These are phyloP conservation scores for Penaeus vannamei DNA, from an alignment of 1,140 invertebrate species.

Conservation along the genomic window DNA sequence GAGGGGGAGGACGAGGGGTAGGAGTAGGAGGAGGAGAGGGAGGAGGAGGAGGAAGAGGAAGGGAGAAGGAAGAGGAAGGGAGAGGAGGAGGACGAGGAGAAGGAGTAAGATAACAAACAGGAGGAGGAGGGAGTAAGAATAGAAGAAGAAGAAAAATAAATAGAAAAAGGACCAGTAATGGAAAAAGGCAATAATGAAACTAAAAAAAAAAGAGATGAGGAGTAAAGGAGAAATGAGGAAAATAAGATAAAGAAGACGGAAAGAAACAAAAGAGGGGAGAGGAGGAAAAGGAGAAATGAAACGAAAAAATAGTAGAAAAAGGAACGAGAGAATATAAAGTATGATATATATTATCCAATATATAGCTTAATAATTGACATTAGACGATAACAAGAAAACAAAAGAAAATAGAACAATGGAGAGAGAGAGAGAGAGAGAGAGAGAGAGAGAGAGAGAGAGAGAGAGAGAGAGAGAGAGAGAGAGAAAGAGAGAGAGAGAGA, in stretches of 20 bases:
- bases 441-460: too few species aligned
- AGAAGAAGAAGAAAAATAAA: neutral
- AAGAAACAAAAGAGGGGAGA: neutral
- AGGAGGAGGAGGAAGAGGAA: neutral
- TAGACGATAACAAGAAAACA: too few species aligned
- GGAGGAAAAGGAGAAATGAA: neutral
- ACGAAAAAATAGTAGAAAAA: neutral
- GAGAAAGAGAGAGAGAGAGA: too few species aligned
- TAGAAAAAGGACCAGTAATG: neutral
- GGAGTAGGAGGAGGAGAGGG: neutral
- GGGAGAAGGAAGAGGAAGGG: neutral
- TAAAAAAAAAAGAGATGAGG: neutral
- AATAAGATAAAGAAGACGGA: neutral
- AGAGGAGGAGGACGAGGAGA: neutral
- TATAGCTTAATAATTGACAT: too few species aligned
- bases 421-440: too few species aligned
- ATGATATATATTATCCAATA: too few species aligned
- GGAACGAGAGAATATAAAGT: neutral
- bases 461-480: too few species aligned
- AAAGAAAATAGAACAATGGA: too few species aligned
- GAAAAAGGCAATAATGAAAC: neutral
- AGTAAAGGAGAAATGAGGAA: neutral
- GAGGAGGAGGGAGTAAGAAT: neutral
- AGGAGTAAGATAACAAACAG: neutral
- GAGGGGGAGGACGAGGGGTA: neutral